Conservation (phyloP, 92 coral and sea anemone species). For the Zoanthus sansibaricus region DNA sequence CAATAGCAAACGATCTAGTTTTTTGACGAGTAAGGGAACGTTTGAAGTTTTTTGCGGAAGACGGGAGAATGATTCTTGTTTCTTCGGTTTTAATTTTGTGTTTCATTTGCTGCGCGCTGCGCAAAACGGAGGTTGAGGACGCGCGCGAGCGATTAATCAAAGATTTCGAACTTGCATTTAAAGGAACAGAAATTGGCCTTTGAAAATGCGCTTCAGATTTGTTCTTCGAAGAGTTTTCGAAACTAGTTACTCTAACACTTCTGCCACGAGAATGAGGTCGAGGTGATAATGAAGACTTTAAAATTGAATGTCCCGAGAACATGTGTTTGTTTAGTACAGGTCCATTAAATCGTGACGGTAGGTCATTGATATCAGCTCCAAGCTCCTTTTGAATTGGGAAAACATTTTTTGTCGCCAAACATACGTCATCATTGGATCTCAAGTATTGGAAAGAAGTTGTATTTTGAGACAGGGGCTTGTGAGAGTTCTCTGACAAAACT, state of each 20-base stretch:
- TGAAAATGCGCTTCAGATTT: background rate
- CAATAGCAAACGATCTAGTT: slow-evolving; percentile 8
- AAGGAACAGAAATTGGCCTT: slow-evolving; percentile 7
- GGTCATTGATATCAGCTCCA: background rate
- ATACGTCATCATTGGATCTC: background rate
- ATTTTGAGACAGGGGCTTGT: background rate
- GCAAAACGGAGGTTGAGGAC: slow-evolving; percentile 6
- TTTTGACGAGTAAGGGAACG: slow-evolving; percentile 51
- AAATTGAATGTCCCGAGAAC: background rate
- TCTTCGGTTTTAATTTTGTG: slow-evolving; percentile 57
- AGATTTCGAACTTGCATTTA: background rate
- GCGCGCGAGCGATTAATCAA: slow-evolving; percentile 8
- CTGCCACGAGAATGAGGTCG: background rate
- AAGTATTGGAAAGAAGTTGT: background rate
- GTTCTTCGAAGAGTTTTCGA: background rate
- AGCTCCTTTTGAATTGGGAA: background rate
- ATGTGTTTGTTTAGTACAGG: background rate
- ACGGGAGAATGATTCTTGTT: slow-evolving; percentile 76
- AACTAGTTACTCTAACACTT: background rate
- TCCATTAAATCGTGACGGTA: background rate
- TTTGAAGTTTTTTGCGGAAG: slow-evolving; percentile 63
- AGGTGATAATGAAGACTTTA: background rate
- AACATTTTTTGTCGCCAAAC: background rate
- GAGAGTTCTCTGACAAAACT: slow-evolving; percentile 1
- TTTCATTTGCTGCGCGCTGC: background rate